Evolutionary conservation across 2,888 invertebrate species (phyloP), one percentile per base, ranked within the genome.

Genomic region (Ornithoptera priamus): DNA sequence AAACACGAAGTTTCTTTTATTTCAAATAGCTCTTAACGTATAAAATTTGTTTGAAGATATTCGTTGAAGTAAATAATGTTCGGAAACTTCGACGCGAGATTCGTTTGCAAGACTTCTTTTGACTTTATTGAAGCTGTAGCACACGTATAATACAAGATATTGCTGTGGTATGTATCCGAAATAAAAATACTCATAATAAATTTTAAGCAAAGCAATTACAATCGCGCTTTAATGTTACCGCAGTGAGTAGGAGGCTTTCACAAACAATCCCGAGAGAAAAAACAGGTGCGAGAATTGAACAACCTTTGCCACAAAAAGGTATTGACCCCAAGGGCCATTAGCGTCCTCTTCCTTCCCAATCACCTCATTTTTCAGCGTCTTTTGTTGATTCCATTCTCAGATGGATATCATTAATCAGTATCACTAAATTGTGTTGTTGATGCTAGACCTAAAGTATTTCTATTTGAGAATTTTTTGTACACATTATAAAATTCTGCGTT

Each of bases 341-440:
- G 30, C 62, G 61, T 42, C 65, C 46, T 30, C 30, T 65, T 65
- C 59, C 59, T 59, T 30, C 24, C 18, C 65, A 65, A 69, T 65
- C 60, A 69, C 65, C 69, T 69, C 64, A 69, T 69, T 65, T 69
- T 39, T 65, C 65, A 65, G 62, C 56, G 60, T n/a, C 65, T 56
- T 65, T 56, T 65, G 20, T 65, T 65, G 65, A 69, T 57, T 61
- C 30, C 69, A 22, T 62, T 61, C 46, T 61, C 42, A 30, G 24
- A 46, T 59, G 22, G 36, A 56, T 60, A 17, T 59, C 69, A 69
- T 69, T 61, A 61, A 65, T 69, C 69, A 56, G 61, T 65, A 65
- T 65, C 61, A 53, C 53, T 10, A 46, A 46, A 46, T 46, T 46
- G 12, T 46, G 46, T 15, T 46, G 46, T 46, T 46, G 46, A 46